Base-by-base conservation (phyloP, 2,797 vertebrate genomes). In the Rhinichthys osculus region DNA sequence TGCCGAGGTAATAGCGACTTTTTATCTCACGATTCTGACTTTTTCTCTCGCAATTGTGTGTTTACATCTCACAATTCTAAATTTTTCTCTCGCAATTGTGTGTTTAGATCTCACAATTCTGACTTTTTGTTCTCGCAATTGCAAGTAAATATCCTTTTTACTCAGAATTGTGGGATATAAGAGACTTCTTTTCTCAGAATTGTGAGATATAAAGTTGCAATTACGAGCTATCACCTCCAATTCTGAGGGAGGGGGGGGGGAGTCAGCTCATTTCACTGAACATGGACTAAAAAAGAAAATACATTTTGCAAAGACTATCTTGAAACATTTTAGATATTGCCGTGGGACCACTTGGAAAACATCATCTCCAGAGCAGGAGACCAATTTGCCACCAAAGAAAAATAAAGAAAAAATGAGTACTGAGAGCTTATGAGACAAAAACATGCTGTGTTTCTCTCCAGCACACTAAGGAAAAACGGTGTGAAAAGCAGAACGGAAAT, bases 401-500 rank as follows among this genome's bases (percentile, higher is more conserved):
- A 78, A 44, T 19, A 66, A 27, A 44, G 57, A 64, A 30, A 64
- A 30, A 44, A 40, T 4, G 1, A 81, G 21, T 52, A 69, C 64
- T 52, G 33, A 40, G 14, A 38, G 47, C 21, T 40, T 72, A 40
- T 57, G 23, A 82, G 27, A 82, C 38, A 30, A 57, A 50, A 21
- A 50, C 40, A 73, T 35, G 4, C 9, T 35, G 71, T 81, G 44
- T 62, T 78, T 59, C 21, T 78, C 35, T 78, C 52, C 52, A 54
- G 72, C 16, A 35, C 72, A 81, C n/a, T 4, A 23, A 82, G 30
- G 50, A 30, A 16, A 16, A 42, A 50, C 17, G 19, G 62, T 77
- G 70, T 69, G 62, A 83, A 90, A 88, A 57, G 11, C 67, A 79
- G 74, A 83, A 74, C 54, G 82, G 62, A 82, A 84, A 84, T 81